Conservation (phyloP, 2,888 invertebrate genomes). For the Aspidapion aeneum region DNA sequence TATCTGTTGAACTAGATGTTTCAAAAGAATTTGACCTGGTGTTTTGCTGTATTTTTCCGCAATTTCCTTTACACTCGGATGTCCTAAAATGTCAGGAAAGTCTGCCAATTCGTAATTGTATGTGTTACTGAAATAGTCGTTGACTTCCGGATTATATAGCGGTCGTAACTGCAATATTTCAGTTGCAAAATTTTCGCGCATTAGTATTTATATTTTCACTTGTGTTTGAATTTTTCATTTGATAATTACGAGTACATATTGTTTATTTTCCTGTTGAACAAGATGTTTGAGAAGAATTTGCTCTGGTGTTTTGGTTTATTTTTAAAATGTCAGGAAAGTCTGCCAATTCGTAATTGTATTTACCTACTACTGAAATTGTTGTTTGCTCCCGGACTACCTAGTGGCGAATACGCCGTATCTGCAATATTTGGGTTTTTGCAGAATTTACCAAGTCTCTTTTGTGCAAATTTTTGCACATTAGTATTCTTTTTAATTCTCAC, state of each 20-base stretch:
- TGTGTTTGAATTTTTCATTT: no score
- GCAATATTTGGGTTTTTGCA: constrained; percentile 61
- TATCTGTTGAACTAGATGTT: constrained; percentile 60
- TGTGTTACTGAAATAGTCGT: no score
- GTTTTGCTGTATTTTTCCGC: constrained; percentile 58
- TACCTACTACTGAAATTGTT: constrained; percentile 57
- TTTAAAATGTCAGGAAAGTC: constrained; percentile 60
- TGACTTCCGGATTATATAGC: no score
- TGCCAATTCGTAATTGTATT: constrained; percentile 57
- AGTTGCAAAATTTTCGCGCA: no score
- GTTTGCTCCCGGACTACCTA: constrained; percentile 69
- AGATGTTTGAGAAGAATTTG: constrained; percentile 71
- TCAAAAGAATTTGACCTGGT: constrained; percentile 68
- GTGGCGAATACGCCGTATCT: constrained; percentile 67
- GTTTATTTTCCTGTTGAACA: constrained; percentile 54
- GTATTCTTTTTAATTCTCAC: no score
- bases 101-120: constrained; percentile 54
- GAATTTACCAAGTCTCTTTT: constrained; percentile 57
- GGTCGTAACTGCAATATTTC: no score
- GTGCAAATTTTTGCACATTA: no score
- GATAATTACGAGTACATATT: no score
- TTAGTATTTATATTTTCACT: no score
- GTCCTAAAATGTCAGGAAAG: constrained; percentile 60
- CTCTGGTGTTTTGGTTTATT: constrained; percentile 61
- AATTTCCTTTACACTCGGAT: constrained; percentile 56